Conservation (phyloP, 2,113 vertebrate species). For the Fregata magnificens region DNA sequence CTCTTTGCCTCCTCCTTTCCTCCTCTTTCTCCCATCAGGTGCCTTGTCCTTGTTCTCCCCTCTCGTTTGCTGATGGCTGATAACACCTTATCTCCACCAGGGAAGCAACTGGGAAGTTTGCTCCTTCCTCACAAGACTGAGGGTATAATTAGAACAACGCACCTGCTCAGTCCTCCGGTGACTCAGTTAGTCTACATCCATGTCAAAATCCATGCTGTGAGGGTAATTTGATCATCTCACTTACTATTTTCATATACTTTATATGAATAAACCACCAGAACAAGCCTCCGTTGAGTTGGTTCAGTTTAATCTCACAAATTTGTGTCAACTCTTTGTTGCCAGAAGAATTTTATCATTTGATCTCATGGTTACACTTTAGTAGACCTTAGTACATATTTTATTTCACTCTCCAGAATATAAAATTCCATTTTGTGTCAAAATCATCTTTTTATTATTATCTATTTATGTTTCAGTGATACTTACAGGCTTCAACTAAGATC, state of each 20-base stretch:
- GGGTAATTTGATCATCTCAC: conserved; percentile 46
- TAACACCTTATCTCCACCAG: conserved; percentile 63
- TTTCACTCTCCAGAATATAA: conserved; percentile 25
- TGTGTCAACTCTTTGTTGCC: conserved; percentile 22
- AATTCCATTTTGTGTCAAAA: conserved; percentile 52
- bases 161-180: conserved; percentile 61
- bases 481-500: conserved; percentile 1
- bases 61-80: conserved; percentile 59
- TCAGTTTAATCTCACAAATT: conserved; percentile 37
- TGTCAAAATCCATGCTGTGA: conserved; percentile 67
- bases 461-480: conserved; percentile 35
- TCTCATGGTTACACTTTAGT: conserved; percentile 21
- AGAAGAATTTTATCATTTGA: conserved; percentile 12
- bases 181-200: conserved; percentile 57
- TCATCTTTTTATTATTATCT: conserved; percentile 45
- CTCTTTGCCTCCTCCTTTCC: not conserved
- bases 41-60: conserved; percentile 62
- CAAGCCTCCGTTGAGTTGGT: not conserved
- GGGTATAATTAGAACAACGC: conserved; percentile 64
- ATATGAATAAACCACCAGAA: conserved; percentile 21
- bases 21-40: conserved; percentile 33
- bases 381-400: not conserved
- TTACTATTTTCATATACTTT: conserved; percentile 2
- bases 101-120: conserved; percentile 55
- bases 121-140: conserved; percentile 52